Evolutionary conservation across 2,888 invertebrate species (phyloP).

Genomic region (Drosophila eohydei): DNA sequence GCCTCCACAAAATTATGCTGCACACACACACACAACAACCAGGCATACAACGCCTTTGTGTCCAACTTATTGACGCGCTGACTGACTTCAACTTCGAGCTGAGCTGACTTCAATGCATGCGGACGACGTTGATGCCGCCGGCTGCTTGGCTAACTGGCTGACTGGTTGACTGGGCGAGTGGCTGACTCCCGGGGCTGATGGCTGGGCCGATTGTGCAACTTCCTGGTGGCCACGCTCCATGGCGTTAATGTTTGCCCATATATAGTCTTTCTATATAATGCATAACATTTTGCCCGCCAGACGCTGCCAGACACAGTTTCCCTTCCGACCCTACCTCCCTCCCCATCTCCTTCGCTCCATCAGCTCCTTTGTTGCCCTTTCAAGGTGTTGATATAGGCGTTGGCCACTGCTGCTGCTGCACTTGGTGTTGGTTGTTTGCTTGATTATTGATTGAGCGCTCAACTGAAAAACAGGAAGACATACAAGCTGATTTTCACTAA

Average conservation of each 20-base stretch:
- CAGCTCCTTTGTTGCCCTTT: slow-evolving; percentile 47
- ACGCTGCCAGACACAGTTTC: slow-evolving; percentile 23
- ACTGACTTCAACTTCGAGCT: slow-evolving; percentile 49
- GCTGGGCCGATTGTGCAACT: slow-evolving; percentile 54
- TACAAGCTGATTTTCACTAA: slow-evolving; percentile 20
- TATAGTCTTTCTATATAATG: slow-evolving; percentile 54
- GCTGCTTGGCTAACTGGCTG: slow-evolving; percentile 36
- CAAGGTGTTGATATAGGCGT: slow-evolving; percentile 66
- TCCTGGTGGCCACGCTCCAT: slow-evolving; percentile 60
- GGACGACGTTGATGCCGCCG: slow-evolving; percentile 43
- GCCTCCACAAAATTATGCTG: slow-evolving; percentile 47
- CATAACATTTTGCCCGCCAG: slow-evolving; percentile 60
- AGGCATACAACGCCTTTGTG: slow-evolving; percentile 43
- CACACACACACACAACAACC: slow-evolving; percentile 23
- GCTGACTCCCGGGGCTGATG: slow-evolving; percentile 34
- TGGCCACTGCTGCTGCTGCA: slow-evolving; percentile 22
- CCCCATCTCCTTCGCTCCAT: neutral
- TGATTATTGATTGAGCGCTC: slow-evolving; percentile 63
- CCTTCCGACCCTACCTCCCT: neutral
- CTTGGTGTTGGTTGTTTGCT: slow-evolving; percentile 42
- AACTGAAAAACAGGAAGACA: slow-evolving; percentile 47
- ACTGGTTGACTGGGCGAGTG: slow-evolving; percentile 12
- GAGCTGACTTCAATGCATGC: slow-evolving; percentile 41
- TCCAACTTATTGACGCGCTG: slow-evolving; percentile 62
- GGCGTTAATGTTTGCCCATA: slow-evolving; percentile 68